Base-by-base conservation (phyloP, 2,888 invertebrate genomes). In the Sesia apiformis region DNA sequence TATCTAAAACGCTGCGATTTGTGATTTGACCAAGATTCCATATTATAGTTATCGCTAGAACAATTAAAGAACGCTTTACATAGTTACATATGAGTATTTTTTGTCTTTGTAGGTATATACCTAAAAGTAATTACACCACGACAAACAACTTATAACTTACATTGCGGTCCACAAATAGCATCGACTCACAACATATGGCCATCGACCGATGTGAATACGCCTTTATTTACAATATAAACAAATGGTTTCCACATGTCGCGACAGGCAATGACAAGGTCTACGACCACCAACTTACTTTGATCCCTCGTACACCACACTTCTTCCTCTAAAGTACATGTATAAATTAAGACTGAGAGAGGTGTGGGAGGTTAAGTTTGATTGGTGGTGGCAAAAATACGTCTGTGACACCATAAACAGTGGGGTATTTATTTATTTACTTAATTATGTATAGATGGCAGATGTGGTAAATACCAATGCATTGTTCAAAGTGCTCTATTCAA, bases 211-310 rank as follows among this genome's bases (percentile, higher is more conserved):
- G 72, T 76, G 72, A 71, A 74, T 70, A 72, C 73, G 64, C 61
- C 81, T 81, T 80, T 86, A 86, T 85, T 84, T 84, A 85, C 72
- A 72, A 60, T 72, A 72, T 76, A 79, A 78, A 83, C 86, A 84
- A 88, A 83, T 84, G 85, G 72, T 64, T 65, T 66, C 76, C 87
- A 88, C 76, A 88, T 88, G 87, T 78, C 81, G 82, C 76, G 78
- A 71, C 76, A 72, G 66, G 60, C 74, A 84, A 66, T 84, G 87
- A 88, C 87, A 88, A 86, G 86, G 85, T 60, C 81, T 72, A 56
- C 52, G 42, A 53, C 49, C 54, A 63, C 85, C 76, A 79, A 4
- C 38, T 3, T 63, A 63, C 40, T 3, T 38, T 56, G 76, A 72
- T 40, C 74, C 53, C 42, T 58, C 46, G 39, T 5, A 56, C 23